phyloP scores from a whole-genome alignment of 53 echinoderm and acorn worm species.

The Echinarachnius parma region DNA sequence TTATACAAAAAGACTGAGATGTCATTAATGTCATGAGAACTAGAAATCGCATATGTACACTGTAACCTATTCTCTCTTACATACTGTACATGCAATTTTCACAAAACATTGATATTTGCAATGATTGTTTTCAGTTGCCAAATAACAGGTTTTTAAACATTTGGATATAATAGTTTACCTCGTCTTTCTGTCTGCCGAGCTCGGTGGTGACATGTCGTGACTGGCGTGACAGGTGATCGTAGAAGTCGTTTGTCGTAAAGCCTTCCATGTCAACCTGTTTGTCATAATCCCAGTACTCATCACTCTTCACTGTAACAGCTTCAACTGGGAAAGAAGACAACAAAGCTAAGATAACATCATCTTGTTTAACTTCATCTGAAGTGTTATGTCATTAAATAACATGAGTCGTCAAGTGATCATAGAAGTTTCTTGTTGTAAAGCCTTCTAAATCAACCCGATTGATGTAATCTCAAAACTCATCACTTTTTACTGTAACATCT shows the following conservation, averaged over 20 bases:
- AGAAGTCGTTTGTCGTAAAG: constrained; percentile 81
- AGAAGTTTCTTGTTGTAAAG: too few species aligned
- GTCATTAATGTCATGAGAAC: too few species aligned
- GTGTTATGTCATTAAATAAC: neutral
- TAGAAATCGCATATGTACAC: too few species aligned
- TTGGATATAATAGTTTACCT: constrained; percentile 66
- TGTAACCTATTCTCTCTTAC: too few species aligned
- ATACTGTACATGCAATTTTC: neutral
- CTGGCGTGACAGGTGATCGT: constrained; percentile 83
- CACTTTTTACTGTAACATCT: too few species aligned
- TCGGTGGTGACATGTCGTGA: constrained; percentile 85
- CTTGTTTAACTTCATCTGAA: too few species aligned
- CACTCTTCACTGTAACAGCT: constrained; percentile 64
- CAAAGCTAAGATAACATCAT: too few species aligned
- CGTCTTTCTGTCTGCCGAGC: constrained; percentile 94
- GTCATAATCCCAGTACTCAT: constrained; percentile 99
- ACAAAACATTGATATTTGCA: neutral
- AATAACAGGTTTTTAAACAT: too few species aligned
- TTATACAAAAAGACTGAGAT: too few species aligned
- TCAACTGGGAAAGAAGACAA: constrained; percentile 36
- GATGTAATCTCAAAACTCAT: too few species aligned
- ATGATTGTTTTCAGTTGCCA: neutral
- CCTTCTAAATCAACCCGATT: too few species aligned
- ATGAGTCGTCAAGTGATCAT: too few species aligned
- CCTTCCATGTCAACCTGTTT: constrained; percentile 94